These are phyloP conservation scores for Theretra japonica DNA, from an alignment of 2,888 invertebrate species.

Conservation along the genomic window DNA sequence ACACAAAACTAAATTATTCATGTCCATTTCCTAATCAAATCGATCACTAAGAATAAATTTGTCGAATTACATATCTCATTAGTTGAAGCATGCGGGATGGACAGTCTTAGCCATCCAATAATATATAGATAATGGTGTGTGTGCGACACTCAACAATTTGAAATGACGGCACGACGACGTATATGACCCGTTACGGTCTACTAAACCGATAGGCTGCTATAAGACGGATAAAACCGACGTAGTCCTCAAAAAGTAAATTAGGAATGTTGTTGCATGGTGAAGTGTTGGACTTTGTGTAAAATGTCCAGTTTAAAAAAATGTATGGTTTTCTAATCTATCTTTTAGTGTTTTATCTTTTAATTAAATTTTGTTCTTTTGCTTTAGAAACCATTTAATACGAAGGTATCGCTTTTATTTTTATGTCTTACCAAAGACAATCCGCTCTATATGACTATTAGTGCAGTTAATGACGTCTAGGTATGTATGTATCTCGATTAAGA, in stretches of 20 bases:
- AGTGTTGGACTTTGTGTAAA: neutral
- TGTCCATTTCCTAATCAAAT: constrained; percentile 11
- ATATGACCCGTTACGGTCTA: constrained; percentile 12
- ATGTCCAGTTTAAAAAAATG: neutral
- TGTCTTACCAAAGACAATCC: too few species aligned
- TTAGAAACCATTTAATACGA: too few species aligned
- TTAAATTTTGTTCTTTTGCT: too few species aligned
- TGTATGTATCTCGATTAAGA: too few species aligned
- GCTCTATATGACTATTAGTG: too few species aligned
- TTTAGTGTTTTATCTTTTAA: too few species aligned
- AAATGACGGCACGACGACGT: constrained; percentile 15
- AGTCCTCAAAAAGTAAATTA: constrained; percentile 13
- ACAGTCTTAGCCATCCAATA: constrained; percentile 5
- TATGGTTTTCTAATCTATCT: neutral
- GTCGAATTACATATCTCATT: constrained; percentile 21
- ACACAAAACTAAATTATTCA: neutral
- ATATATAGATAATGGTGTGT: constrained; percentile 17
- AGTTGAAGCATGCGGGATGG: neutral
- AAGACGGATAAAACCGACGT: neutral
- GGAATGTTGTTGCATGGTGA: neutral
- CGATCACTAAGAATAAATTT: constrained; percentile 9
- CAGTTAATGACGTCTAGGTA: too few species aligned
- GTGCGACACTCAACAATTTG: constrained; percentile 20
- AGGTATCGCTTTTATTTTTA: too few species aligned
- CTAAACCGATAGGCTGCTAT: constrained; percentile 15